These are phyloP conservation scores for Agrochola lota DNA, from an alignment of 2,888 invertebrate genomes.

Conservation along the genomic window DNA sequence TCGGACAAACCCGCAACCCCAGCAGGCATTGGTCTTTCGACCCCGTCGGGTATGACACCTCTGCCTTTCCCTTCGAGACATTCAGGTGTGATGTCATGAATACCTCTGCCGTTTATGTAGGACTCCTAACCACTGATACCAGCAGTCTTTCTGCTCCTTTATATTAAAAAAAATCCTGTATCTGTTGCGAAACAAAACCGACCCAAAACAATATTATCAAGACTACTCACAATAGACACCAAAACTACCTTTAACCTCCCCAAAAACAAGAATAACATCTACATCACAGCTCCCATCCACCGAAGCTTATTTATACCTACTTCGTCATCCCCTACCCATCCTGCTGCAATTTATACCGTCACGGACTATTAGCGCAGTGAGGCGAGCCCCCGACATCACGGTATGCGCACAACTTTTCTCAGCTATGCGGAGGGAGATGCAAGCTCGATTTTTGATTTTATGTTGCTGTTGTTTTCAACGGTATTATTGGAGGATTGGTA, in stretches of 20 bases:
- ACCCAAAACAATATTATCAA: background rate
- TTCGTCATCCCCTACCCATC: slow-evolving; percentile 50
- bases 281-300: slow-evolving; percentile 37
- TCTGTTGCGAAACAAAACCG: background rate
- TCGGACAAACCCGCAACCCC: no score
- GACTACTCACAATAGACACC: background rate
- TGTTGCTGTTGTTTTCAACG: slow-evolving; percentile 29
- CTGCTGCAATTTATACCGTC: slow-evolving; percentile 79
- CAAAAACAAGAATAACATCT: slow-evolving; percentile 49
- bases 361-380: slow-evolving; percentile 77
- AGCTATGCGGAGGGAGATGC: slow-evolving; percentile 48
- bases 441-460: slow-evolving; percentile 43
- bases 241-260: slow-evolving; percentile 11
- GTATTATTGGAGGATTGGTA: slow-evolving; percentile 10
- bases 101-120: no score
- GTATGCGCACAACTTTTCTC: slow-evolving; percentile 56
- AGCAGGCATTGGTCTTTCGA: no score
- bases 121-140: background rate
- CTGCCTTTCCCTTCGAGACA: no score
- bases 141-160: background rate
- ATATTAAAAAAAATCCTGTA: background rate
- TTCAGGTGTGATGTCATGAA: no score
- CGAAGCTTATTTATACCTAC: slow-evolving; percentile 56
- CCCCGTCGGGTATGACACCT: no score
- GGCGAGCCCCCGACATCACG: slow-evolving; percentile 59